Base-by-base conservation (phyloP, 1,140 invertebrate genomes). In the Drosophila sulfurigaster region DNA sequence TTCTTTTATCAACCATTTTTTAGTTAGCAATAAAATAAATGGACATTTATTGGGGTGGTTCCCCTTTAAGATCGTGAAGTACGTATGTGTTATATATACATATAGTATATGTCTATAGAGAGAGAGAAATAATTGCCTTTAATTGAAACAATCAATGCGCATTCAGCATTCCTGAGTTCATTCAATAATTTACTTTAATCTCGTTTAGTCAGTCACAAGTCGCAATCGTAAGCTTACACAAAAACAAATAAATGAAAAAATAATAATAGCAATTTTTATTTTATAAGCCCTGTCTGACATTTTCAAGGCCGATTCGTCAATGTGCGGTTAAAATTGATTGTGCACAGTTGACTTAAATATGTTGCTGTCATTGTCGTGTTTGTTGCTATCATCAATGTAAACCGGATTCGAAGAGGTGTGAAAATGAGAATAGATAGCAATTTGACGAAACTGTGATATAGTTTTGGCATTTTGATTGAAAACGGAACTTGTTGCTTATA, bases 181-280 rank as follows among this genome's bases (percentile, higher is more conserved):
- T 66, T 60, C 45, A 73, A 59, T 38, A 67, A 59, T 67, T 45
- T 32, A 45, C 6, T 20, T 32, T 46, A 57, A 49, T 57, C 62
- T 30, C 20, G 16, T 28, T 59, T 45, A 43, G 35, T 73, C 54
- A 67, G 25, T 35, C 28, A 46, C 15, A 25, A 65, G 28, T 51
- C 52, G 11, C 54, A 66, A 30, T 25, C 28, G 7, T 30, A 11
- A 58, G 11, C 28, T 25, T 25, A 46, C 13, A 10, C 38, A 46
- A n/a, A 16, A 38, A 41, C 38, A 16, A 71, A 25, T 7, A 56
- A 16, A 51, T 10, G 20, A 43, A 2, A 59, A 56, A 28, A 30
- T 7, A 46, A 51, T 25, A 38, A 35, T 8, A 30, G 28, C n/a
- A 15, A 30, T 59, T 45, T 30, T 28, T 13, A n/a, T 25, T 32